Percentiles rank a stretch among this genome's conserved stretches.
Conservation (phyloP, 2,113 vertebrate genomes). For the Tretioscincus oriximinensis region DNA sequence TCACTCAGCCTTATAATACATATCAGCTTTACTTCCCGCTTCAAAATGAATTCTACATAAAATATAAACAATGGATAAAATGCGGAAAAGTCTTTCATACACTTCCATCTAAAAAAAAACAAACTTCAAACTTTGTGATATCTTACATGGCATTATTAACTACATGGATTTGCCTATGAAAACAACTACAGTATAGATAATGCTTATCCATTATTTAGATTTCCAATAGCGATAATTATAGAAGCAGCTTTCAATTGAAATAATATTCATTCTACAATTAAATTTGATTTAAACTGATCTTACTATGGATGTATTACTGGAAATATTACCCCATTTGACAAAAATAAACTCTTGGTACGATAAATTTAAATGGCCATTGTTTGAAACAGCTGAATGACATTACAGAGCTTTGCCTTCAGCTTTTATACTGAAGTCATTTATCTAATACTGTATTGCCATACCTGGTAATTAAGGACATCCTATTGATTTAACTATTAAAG, state of each 20-base stretch:
- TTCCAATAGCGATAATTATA: not conserved
- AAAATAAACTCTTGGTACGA: not conserved
- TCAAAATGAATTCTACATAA: too few species aligned
- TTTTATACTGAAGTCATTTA: not conserved
- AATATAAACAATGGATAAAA: too few species aligned
- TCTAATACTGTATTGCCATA: not conserved
- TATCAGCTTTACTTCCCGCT: too few species aligned
- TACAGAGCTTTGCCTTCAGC: not conserved
- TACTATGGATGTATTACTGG: not conserved
- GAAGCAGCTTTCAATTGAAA: not conserved
- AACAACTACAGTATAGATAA: not conserved
- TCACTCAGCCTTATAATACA: not conserved
- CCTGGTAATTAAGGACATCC: not conserved
- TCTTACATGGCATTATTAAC: not conserved
- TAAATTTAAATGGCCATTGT: not conserved
- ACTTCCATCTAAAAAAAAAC: not conserved
- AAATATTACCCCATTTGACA: not conserved
- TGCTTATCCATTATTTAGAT: not conserved
- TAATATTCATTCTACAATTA: not conserved
- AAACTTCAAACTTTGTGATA: not conserved
- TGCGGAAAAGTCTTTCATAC: too few species aligned
- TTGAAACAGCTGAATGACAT: not conserved
- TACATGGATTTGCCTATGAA: not conserved
- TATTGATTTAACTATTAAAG: not conserved
- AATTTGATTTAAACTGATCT: not conserved